Conservation (phyloP, 2,888 invertebrate species). For the Oxycera nigricornis region DNA sequence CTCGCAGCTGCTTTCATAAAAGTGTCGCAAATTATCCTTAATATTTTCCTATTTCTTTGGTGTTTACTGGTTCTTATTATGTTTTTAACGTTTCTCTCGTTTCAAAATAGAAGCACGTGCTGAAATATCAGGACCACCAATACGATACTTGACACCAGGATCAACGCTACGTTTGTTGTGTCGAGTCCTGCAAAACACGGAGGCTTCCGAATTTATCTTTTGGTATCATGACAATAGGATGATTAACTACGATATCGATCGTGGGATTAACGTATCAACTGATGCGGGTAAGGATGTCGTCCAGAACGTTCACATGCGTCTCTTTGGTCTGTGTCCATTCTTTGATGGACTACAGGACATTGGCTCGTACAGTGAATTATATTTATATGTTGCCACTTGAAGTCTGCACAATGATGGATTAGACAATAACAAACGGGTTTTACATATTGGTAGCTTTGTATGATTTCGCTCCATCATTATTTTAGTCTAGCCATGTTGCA, state of each 20-base stretch:
- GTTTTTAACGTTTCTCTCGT: neutral
- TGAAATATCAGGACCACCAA: constrained; percentile 84
- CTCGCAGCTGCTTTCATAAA: neutral
- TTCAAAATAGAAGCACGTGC: constrained; percentile 77
- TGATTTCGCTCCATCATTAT: too few species aligned
- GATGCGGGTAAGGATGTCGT: constrained; percentile 69
- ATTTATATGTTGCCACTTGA: too few species aligned
- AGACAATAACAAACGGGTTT: too few species aligned
- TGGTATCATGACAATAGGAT: constrained; percentile 90
- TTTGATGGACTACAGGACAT: too few species aligned
- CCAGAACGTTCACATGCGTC: neutral
- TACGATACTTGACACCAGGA: constrained; percentile 87
- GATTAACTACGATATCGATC: constrained; percentile 89
- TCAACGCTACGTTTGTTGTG: constrained; percentile 83
- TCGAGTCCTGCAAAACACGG: constrained; percentile 82
- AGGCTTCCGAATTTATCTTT: constrained; percentile 83
- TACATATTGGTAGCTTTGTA: too few species aligned
- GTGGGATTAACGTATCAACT: constrained; percentile 86
- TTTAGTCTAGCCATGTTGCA: too few species aligned
- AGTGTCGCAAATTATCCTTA: neutral
- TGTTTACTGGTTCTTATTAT: neutral
- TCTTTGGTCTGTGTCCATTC: too few species aligned
- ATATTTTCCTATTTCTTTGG: neutral
- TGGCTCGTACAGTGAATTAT: too few species aligned
- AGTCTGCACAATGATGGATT: too few species aligned